Base-by-base conservation (phyloP, 2,888 invertebrate genomes). In the Iphiclides podalirius region DNA sequence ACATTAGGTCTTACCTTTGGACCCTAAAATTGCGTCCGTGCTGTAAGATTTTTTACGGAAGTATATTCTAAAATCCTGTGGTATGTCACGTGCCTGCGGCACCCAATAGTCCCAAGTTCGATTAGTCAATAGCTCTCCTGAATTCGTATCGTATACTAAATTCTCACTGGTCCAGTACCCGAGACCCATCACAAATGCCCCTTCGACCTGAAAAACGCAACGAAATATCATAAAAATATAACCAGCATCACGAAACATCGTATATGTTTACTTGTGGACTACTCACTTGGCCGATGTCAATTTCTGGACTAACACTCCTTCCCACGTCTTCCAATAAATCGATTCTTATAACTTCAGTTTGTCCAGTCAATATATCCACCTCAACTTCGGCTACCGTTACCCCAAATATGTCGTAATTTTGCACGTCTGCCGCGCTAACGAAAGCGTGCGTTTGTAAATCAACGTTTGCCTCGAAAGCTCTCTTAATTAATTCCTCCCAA, bases 281-380 rank as follows among this genome's bases (percentile, higher is more conserved):
- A 56, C 52, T 59, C 57, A 85, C 91, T 81, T 95, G 94, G 1
- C 94, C 94, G 42, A 94, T 75, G 70, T 95, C 94, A 34, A 94
- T 79, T 61, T 90, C 79, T 13, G 94, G 94, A 72, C 91, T 94
- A 54, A 94, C 70, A 72, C 93, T 93, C 52, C 90, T 83, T 2
- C 94, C 94, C 1, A 89, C 90, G 66, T 94, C 94, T 74, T 94
- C 93, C 12, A 93, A 68, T 41, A 94, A 66, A 66, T 94, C 94
- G 0, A 93, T 92, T 52, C 94, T 86, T 1, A 73, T 68, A 1
- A 93, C 70, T 58, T 92, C 78, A 60, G 90, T 90, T 64, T 94
- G 92, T n/a, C 95, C 95, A 0, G 95, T 95, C n/a, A 96, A 73
- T 4, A 94, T 76, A 69, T 95, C 94, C 0, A 95, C 70, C 72